phyloP scores from a whole-genome alignment of 2,797 vertebrate species.

The Sarcophilus harrisii region DNA sequence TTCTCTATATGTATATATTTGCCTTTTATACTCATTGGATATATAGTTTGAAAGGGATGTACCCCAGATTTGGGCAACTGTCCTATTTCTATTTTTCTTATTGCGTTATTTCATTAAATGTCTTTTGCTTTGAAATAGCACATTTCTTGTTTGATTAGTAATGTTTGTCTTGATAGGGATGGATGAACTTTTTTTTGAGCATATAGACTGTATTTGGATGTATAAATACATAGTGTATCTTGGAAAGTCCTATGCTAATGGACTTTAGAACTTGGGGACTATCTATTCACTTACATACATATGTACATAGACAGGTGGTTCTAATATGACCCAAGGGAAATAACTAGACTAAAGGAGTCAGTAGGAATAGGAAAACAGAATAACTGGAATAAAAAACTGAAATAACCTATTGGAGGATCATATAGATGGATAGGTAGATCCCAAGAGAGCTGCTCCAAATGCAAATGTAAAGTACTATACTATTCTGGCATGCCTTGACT shows the following conservation, averaged over 20 bases:
- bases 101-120: background rate
- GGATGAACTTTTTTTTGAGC: background rate
- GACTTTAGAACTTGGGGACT: background rate
- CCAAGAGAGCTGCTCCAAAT: background rate
- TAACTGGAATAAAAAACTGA: too few species aligned
- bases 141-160: background rate
- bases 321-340: background rate
- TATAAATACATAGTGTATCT: background rate
- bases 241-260: background rate
- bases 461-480: background rate
- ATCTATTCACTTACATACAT: background rate
- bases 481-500: background rate
- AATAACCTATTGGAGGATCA: background rate
- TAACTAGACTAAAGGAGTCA: background rate
- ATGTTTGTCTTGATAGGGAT: background rate
- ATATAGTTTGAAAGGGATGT: background rate
- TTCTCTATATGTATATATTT: background rate
- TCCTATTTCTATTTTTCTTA: background rate
- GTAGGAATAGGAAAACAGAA: background rate
- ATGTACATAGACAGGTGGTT: background rate
- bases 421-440: background rate
- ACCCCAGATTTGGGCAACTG: background rate
- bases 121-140: background rate
- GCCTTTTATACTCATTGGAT: background rate
- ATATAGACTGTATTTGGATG: background rate